Evolutionary conservation across 2,113 vertebrate species (phyloP), one percentile per base, ranked within the genome.

Genomic region (Bombycilla garrulus): DNA sequence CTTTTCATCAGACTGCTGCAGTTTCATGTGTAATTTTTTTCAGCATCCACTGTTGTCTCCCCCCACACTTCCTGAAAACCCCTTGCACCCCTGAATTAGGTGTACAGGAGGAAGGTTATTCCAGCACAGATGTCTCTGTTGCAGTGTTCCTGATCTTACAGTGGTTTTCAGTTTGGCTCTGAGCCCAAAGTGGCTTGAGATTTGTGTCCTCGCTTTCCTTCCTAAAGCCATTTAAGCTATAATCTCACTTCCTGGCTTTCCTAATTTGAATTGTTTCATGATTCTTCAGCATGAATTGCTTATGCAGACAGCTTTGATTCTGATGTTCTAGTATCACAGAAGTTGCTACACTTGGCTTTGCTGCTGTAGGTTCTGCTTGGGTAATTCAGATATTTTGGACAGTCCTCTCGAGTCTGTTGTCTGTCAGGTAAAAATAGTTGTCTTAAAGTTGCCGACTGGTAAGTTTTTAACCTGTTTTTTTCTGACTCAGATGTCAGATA

Each of bases 301-400:
- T 93, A 81, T 7, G 26, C 91, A 42, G 45, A 94, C 90, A 93
- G 28, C 86, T 96, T 96, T 78, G 86, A 92, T 96, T 96, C 80
- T 94, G 88, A 67, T 96, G 81, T 96, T 92, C 96, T 95, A 88
- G 72, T 94, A 94, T 92, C 96, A 95, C 86, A 97, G 95, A 96
- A 91, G 91, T 74, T 93, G 86, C 90, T 95, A 79, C 84, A 67
- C 57, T 93, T 77, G 64, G 5, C 90, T 97, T 93, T 94, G 93
- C 88, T 47, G 70, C 88, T 95, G 94, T 89, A 92, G 94, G 95
- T 90, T 92, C 67, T n/a, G 2, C 93, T 60, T 58, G 77, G 93
- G 93, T 92, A 95, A 82, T 91, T 96, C 73, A 95, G 85, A 67
- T 92, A 44, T 74, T 54, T 82, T 94, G 96, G 81, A 91, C 93